Evolutionary conservation across 23 tunicate genomes (phyloP), one percentile per base, ranked within the genome.

Genomic region (Botrylloides violaceus): DNA sequence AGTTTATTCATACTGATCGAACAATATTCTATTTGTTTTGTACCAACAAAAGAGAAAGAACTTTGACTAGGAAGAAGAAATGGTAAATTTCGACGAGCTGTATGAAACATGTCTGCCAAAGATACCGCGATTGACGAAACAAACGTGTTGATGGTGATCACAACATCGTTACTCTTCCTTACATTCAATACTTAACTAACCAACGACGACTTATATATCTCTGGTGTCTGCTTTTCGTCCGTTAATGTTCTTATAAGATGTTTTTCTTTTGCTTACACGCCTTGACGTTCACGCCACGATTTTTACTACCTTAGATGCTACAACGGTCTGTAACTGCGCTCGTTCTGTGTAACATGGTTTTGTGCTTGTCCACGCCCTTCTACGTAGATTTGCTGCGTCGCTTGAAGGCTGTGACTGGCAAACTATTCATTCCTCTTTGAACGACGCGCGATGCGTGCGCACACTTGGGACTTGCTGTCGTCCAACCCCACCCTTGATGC

Each of bases 41-140:
- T 43, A 43, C 53, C 53, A 15, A 9, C 12, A 7, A 43, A 43
- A 43, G 53, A 43, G 32, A 63, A 22, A 68, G 74, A 43, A 31
- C 74, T 18, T 43, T 68, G 37, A 68, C 74, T 25, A 24, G 74
- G 26, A 68, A 68, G 74, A 68, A 68, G 58, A 68, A 68, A 68
- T 68, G 74, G 74, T 68, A 43, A 68, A 43, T 25, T 60, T n/a
- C n/a, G 65, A 25, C 28, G 15, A 25, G 26, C 26, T 0, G 0
- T 60, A 60, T 15, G 65, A 60, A 60, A 60, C 19, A 9, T 7
- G 12, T 43, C 53, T 43, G 53, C 53, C 53, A 43, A 43, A 25
- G 65, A 60, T 60, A 60, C 65, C 32, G 53, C 53, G 12, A 60
- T 15, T 22, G n/a, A n/a, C n/a, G n/a, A n/a, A n/a, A n/a, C n/a